A percentile compares a stretch with the other conserved stretches of the same genome.
Conservation (phyloP, 2,113 vertebrate genomes). For the Recurvirostra avosetta region DNA sequence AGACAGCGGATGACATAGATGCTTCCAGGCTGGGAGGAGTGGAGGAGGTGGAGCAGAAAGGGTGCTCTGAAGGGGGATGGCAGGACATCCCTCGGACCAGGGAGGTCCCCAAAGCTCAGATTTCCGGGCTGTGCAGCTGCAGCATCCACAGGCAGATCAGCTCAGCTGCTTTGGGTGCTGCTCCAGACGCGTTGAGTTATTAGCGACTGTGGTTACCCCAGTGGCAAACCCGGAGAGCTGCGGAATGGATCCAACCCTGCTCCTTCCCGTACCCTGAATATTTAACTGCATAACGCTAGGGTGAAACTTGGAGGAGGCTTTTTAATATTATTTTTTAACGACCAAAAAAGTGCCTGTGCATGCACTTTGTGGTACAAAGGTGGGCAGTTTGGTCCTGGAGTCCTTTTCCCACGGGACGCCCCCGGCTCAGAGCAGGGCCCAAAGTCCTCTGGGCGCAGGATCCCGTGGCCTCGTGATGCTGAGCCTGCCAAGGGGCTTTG, state of each 20-base stretch:
- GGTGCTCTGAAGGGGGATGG: not conserved
- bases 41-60: not conserved
- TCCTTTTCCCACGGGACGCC: not conserved
- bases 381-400: not conserved
- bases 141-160: rapidly evolving
- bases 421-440: not conserved
- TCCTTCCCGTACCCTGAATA: not conserved
- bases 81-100: not conserved
- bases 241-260: not conserved
- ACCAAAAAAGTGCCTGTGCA: not conserved
- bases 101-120: not conserved
- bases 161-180: not conserved
- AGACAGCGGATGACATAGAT: not conserved
- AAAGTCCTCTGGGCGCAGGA: not conserved
- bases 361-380: not conserved
- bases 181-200: rapidly evolving
- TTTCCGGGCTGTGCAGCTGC: not conserved
- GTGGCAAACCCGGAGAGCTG: rapidly evolving
- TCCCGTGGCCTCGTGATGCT: not conserved
- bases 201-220: not conserved
- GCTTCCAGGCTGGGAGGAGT: not conserved
- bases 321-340: not conserved
- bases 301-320: not conserved
- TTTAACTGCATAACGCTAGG: not conserved
- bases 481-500: not conserved